A percentile compares a stretch with the other conserved stretches of the same genome.
Conservation (phyloP, 2,888 invertebrate genomes). For the Frankliniella fusca region DNA sequence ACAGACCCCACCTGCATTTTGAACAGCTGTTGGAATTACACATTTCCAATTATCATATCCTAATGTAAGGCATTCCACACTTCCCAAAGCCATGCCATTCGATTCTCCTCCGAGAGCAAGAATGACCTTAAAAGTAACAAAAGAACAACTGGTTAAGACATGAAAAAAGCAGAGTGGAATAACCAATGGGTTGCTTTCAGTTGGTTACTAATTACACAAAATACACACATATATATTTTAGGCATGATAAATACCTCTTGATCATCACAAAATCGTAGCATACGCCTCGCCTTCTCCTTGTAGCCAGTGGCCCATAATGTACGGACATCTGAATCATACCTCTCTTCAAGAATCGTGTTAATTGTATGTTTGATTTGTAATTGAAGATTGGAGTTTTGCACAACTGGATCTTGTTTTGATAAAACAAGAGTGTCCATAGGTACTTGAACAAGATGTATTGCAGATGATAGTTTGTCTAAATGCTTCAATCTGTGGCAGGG, state of each 20-base stretch:
- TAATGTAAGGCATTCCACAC: conserved; percentile 3
- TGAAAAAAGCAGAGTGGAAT: background rate
- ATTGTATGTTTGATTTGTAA: conserved; percentile 1
- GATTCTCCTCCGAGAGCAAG: conserved; percentile 3
- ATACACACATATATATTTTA: too few species aligned
- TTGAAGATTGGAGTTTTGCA: background rate
- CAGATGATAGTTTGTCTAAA: conserved; percentile 8
- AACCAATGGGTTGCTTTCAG: background rate
- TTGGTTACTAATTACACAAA: background rate
- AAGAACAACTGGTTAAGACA: too few species aligned
- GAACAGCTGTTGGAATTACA: background rate
- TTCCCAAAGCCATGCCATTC: background rate
- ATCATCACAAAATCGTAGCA: conserved; percentile 2
- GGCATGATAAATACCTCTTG: background rate
- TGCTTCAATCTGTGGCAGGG: background rate
- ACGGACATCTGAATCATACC: conserved; percentile 15
- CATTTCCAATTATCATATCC: conserved; percentile 14
- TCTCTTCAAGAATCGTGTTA: background rate
- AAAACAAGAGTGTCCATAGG: conserved; percentile 1
- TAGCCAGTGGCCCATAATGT: background rate
- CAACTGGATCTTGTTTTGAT: background rate
- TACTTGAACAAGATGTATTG: background rate
- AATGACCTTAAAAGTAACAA: background rate
- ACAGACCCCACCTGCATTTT: background rate
- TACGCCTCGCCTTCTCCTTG: background rate